Conservation (phyloP, 2,797 vertebrate species). For the Lagodon rhomboides region DNA sequence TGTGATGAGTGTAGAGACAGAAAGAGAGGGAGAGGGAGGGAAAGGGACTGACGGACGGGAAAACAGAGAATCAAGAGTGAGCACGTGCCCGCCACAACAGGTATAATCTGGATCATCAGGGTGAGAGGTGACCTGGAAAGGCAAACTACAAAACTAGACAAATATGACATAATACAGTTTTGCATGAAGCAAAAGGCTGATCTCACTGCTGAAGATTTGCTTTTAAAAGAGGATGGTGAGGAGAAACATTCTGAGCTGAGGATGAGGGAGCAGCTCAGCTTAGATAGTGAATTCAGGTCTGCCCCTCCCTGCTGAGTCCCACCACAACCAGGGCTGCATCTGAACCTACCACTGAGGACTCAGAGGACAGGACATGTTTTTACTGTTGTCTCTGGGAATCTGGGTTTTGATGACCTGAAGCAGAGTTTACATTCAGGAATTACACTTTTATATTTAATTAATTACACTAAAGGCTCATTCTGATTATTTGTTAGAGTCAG, state of each 20-base stretch:
- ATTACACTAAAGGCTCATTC: neutral
- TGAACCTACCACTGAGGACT: neutral
- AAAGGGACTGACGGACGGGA: neutral
- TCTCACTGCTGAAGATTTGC: neutral
- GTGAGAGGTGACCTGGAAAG: neutral
- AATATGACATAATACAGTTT: neutral
- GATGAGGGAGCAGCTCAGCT: neutral
- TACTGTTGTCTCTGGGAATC: no score
- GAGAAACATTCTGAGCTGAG: neutral
- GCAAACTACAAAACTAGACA: neutral
- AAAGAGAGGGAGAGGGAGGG: neutral
- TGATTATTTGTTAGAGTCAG: neutral
- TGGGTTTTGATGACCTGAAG: neutral
- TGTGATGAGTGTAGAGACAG: slow-evolving; percentile 32
- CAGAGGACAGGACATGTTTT: neutral
- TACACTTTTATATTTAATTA: no score
- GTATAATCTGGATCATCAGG: slow-evolving; percentile 45
- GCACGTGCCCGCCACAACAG: slow-evolving; percentile 32
- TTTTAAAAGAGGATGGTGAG: neutral
- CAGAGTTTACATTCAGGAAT: neutral
- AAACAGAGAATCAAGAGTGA: slow-evolving; percentile 1
- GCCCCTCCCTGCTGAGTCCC: neutral
- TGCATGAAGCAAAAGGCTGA: neutral
- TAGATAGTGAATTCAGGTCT: neutral
- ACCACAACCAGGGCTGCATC: neutral